phyloP scores from a whole-genome alignment of 2,888 invertebrate genomes.

The Galerucella calmariensis region DNA sequence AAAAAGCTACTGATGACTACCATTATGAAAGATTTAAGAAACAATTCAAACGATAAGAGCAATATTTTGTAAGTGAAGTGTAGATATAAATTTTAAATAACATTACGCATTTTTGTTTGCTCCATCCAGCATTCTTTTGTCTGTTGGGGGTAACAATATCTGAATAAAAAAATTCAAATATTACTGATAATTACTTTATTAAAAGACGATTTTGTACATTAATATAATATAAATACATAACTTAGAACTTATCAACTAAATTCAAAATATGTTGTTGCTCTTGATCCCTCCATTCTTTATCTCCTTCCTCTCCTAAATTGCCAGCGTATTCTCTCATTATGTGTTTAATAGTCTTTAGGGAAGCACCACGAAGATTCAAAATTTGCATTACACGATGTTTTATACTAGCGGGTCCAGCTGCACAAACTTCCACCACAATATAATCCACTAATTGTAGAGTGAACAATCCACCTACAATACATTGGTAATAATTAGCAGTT shows the following conservation, averaged over 20 bases:
- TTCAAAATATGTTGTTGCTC: constrained; percentile 93
- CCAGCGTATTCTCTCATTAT: constrained; percentile 97
- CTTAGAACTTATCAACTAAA: constrained; percentile 91
- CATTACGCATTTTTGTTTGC: no score
- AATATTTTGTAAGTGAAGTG: neutral
- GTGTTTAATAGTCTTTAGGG: constrained; percentile 90
- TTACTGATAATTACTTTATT: neutral
- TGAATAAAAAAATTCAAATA: neutral
- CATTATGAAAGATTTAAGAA: constrained; percentile 97
- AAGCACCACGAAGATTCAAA: constrained; percentile 88
- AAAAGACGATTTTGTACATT: neutral
- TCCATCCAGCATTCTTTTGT: no score
- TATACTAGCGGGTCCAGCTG: constrained; percentile 75
- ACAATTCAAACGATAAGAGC: constrained; percentile 84
- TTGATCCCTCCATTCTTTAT: constrained; percentile 84
- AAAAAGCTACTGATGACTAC: constrained; percentile 96
- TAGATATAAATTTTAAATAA: neutral
- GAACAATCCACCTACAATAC: constrained; percentile 78
- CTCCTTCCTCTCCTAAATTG: constrained; percentile 91
- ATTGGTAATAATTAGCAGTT: neutral
- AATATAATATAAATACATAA: constrained; percentile 1
- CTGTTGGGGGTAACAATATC: no score
- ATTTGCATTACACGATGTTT: constrained; percentile 91
- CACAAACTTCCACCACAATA: constrained; percentile 83
- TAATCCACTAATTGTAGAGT: constrained; percentile 95